Evolutionary conservation across 2,113 vertebrate genomes (phyloP).

Genomic region (Benitochromis conjunctus): DNA sequence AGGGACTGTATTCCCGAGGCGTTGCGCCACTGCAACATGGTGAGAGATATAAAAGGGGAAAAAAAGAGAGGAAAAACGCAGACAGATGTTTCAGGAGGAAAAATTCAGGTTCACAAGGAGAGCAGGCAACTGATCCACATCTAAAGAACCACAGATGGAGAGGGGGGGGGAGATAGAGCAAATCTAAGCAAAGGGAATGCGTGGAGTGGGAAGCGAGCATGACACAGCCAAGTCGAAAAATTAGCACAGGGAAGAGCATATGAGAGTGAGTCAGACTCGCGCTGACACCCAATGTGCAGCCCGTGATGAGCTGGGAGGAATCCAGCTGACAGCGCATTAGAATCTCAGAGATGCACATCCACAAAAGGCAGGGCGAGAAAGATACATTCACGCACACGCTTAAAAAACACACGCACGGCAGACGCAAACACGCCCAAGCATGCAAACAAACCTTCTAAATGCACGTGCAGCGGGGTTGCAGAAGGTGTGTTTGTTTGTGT

Average conservation of each 20-base stretch:
- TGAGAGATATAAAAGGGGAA: conserved; percentile 13
- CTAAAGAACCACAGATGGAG: conserved; percentile 43
- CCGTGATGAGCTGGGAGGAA: conserved; percentile 61
- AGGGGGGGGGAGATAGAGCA: neutral
- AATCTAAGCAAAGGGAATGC: neutral
- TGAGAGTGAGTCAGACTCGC: conserved; percentile 69
- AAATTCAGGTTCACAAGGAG: conserved; percentile 35
- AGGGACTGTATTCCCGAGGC: conserved; percentile 12
- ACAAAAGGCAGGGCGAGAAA: conserved; percentile 27
- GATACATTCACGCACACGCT: conserved; percentile 18
- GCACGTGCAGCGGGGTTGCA: neutral
- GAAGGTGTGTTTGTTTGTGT: neutral
- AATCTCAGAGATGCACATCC: conserved; percentile 44
- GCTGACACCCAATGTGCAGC: conserved; percentile 65
- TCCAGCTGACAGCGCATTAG: conserved; percentile 67
- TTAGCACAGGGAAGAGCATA: conserved; percentile 58
- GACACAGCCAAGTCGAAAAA: conserved; percentile 54
- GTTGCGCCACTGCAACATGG: conserved; percentile 1
- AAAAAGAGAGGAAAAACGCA: neutral
- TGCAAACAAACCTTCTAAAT: neutral
- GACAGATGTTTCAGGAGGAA: conserved; percentile 48
- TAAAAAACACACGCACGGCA: neutral
- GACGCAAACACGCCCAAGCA: neutral
- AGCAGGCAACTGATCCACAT: conserved; percentile 41
- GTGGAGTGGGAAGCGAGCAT: conserved; percentile 45